A percentile compares a stretch with the other conserved stretches of the same genome.
Evolutionary conservation across 1,140 invertebrate species (phyloP).

Genomic region (Calosoma granatense): DNA sequence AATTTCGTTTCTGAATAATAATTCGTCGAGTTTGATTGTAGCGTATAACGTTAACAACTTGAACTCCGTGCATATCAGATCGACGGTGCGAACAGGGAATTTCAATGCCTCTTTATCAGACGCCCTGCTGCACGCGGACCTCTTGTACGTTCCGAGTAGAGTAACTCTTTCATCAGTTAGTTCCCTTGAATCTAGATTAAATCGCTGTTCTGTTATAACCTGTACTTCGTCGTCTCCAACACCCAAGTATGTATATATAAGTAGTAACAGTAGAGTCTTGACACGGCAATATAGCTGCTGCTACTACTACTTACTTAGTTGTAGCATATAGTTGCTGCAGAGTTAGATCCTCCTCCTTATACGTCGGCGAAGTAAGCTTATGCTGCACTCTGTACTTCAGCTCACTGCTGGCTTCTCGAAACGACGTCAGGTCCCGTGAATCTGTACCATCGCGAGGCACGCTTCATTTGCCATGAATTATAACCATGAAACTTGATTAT

Average conservation of each 20-base stretch:
- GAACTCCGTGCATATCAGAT: neutral
- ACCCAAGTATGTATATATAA: no score
- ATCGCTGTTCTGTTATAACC: neutral
- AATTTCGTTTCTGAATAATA: constrained; percentile 8
- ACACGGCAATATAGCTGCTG: no score
- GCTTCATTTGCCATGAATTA: constrained; percentile 6
- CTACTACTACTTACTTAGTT: no score
- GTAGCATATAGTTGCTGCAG: no score
- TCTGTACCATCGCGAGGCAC: neutral
- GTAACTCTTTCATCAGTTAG: neutral
- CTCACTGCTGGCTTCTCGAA: no score
- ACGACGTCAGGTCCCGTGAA: neutral
- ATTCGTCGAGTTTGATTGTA: constrained; percentile 9
- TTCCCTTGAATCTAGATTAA: neutral
- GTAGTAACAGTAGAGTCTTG: no score
- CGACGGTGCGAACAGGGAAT: neutral
- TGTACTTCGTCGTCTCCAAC: no score
- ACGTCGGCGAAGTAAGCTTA: no score
- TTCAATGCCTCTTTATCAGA: constrained; percentile 1
- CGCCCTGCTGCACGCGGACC: neutral
- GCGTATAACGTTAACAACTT: neutral
- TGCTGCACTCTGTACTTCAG: no score
- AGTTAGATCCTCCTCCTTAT: no score
- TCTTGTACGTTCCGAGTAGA: no score
- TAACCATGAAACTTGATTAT: constrained; percentile 8